Base-by-base conservation (phyloP, 2,113 vertebrate species). In the Emydocephalus ijimae region DNA sequence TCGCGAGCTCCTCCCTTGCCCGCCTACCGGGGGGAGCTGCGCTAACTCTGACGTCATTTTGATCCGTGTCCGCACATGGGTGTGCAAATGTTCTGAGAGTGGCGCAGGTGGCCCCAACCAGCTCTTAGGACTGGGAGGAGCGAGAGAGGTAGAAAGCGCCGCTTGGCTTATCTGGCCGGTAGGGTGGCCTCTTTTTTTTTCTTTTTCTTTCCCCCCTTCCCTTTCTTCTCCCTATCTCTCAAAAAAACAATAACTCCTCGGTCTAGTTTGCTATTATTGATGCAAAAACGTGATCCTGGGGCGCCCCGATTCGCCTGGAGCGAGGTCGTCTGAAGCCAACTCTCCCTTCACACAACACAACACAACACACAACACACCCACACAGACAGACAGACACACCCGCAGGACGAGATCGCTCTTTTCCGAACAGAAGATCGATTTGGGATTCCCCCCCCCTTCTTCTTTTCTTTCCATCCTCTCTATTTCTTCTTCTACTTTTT, bases 51-150 rank as follows among this genome's bases (percentile, higher is more conserved):
- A 97, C 97, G 97, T 97, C 97, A 97, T 89, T 94, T 94, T 91
- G 93, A 95, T 93, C 90, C 91, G 96, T 95, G 91, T 89, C 96
- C 93, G 98, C 98, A 98, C 98, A 98, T 98, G 98, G 96, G 97
- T 92, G 94, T 90, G 97, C 96, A 95, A 95, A 95, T 94, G 95
- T 85, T 87, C 95, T 95, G 97, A 96, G 96, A 93, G 94, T 96
- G 43, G 94, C 90, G 34, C 94, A 0, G 93, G 93, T 93, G 91
- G 94, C 93, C 26, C 95, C 93, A 50, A 26, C 34, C 93, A 94
- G 95, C 91, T 48, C 89, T 90, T 2, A 61, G 94, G 93, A 59
- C 56, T 89, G 91, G 95, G 64, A 81, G 94, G 93, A 93, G 92
- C 92, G 45, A 61, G 92, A 90, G 9, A 87, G 34, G 43, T 20